These are phyloP conservation scores for Netelia virgata DNA, from an alignment of 2,888 invertebrate genomes.

Conservation along the genomic window DNA sequence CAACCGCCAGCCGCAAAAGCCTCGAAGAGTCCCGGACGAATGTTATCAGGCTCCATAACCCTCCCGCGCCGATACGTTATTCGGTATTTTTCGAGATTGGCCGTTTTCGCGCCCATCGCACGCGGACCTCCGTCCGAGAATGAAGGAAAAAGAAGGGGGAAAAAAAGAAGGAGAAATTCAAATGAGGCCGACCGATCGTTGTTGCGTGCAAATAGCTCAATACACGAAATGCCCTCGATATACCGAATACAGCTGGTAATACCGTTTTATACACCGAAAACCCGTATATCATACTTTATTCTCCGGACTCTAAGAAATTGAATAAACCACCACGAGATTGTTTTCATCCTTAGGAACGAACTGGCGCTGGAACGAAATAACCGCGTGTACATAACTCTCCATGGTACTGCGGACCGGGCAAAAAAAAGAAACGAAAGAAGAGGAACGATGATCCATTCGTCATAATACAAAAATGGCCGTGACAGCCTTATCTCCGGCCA, in stretches of 20 bases:
- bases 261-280: constrained; percentile 1
- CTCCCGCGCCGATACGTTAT: constrained; percentile 55
- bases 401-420: too few relatives aligned
- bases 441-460: constrained; percentile 82
- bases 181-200: constrained; percentile 53
- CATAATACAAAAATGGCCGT: constrained; percentile 83
- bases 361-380: constrained; percentile 4
- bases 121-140: not conserved
- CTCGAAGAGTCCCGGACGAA: constrained; percentile 64
- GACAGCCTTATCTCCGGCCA: constrained; percentile 84
- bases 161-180: constrained; percentile 54
- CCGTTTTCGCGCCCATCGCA: constrained; percentile 51
- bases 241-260: not conserved
- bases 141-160: constrained; percentile 27
- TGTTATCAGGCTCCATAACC: constrained; percentile 65
- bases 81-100: constrained; percentile 66
- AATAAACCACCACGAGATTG: constrained; percentile 62
- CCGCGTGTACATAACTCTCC: not conserved
- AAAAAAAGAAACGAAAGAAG: constrained; percentile 47
- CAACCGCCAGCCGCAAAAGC: constrained; percentile 48
- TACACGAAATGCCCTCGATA: constrained; percentile 10
- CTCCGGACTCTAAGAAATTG: constrained; percentile 55
- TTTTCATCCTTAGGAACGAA: constrained; percentile 48
- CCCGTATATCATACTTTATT: constrained; percentile 42
- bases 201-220: constrained; percentile 59